Evolutionary conservation across 2,888 invertebrate genomes (phyloP), one percentile per base, ranked within the genome.

Genomic region (Malthinus flaveolus): DNA sequence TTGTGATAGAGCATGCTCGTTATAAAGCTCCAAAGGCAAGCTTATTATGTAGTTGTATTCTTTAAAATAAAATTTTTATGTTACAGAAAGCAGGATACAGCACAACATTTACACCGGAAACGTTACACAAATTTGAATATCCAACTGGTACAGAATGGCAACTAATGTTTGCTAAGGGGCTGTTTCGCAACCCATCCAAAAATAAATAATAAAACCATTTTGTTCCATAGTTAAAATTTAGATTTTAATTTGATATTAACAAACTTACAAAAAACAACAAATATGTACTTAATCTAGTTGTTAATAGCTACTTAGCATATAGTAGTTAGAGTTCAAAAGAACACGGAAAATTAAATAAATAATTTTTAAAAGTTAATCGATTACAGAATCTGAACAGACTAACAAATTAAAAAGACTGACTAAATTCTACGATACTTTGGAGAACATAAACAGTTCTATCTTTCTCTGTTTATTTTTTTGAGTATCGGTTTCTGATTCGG

Each of bases 101-200:
- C 68, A 89, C 91, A 0, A 86, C 91, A 73, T 85, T 95, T 70
- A 86, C 87, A 68, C 82, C 84, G 1, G 84, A 85, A 45, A 85
- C 90, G 0, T 72, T 94, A 33, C 79, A 82, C 32, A 85, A 86
- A 66, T 93, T 85, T 74, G 82, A 84, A 54, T 95, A 90, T 76
- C 95, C 95, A 0, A 77, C 80, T 46, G 95, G 95, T n/a, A 83
- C 77, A 32, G 87, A 87, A 73, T 94, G 94, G 94, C 80, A 85
- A 73, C 78, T 82, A 34, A 83, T 88, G 84, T 84, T 87, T 71
- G 76, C 80, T 11, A 82, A 85, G 66, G 85, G 85, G 52, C 68
- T 84, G 50, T 87, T 87, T 75, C 78, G 81, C 1, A 73, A 75
- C 51, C 84, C 86, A 0, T 68, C 72, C 55, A 75, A 73, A 67